phyloP scores from a whole-genome alignment of 2,113 vertebrate genomes.

The Heloderma charlesbogerti region DNA sequence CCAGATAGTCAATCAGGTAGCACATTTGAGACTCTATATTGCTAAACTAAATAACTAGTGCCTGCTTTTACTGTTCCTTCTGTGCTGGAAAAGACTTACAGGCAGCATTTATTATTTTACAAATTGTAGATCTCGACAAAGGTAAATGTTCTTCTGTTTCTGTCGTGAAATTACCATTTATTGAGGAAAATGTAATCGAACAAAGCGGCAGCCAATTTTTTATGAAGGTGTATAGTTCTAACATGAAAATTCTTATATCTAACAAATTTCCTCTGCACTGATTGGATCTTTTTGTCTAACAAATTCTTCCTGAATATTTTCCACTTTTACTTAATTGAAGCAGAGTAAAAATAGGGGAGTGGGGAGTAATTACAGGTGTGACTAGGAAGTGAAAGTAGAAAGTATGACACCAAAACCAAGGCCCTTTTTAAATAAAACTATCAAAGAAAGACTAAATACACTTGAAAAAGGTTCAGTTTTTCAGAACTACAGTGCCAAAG shows the following conservation, averaged over 20 bases:
- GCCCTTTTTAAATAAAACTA: rapidly evolving
- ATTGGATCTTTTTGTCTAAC: neutral
- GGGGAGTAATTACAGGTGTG: neutral
- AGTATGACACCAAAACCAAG: rapidly evolving
- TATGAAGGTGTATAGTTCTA: neutral
- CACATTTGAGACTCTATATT: neutral
- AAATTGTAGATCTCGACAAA: neutral
- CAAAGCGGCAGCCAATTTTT: neutral
- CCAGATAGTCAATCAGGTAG: neutral
- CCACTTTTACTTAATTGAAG: neutral
- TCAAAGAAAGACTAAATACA: neutral
- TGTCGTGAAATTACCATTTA: neutral
- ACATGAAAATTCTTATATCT: rapidly evolving
- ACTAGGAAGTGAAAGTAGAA: neutral
- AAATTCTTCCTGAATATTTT: rapidly evolving
- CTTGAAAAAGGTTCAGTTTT: constrained; percentile 9
- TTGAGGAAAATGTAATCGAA: neutral
- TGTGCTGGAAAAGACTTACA: neutral
- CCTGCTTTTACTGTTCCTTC: constrained; percentile 2
- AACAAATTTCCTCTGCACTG: rapidly evolving
- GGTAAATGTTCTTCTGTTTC: neutral
- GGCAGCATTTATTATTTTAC: neutral
- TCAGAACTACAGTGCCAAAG: neutral
- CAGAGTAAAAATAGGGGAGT: neutral
- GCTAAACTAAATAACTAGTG: neutral